Base-by-base conservation (phyloP, 2,888 invertebrate genomes). In the Aphodius granarius region DNA sequence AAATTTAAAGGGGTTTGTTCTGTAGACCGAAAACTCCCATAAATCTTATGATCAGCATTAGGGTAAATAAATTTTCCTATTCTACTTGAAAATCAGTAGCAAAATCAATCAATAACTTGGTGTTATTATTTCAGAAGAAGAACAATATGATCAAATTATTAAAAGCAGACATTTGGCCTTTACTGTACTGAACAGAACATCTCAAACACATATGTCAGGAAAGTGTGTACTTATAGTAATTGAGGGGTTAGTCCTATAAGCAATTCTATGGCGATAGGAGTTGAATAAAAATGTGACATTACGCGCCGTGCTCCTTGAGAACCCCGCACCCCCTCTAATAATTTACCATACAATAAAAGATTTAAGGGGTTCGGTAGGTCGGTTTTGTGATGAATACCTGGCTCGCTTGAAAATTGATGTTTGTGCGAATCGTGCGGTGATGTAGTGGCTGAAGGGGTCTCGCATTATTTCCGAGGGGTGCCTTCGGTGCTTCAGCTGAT, bases 341-440 rank as follows among this genome's bases (percentile, higher is more conserved):
- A 17, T 73, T 16, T 19, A 66, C 43, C 18, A 64, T 73, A 23
- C 43, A 73, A 66, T 66, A 66, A 70, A 74, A 70, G 18, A 66
- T 73, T 17, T 71, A 71, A 19, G 43, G 43, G 43, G 17, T n/a
- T 68, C 21, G n/a, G 68, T 72, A 6, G 23, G 23, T 23, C 23
- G 43, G 43, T 43, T 6, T 20, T 18, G 66, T 73, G 65, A 23
- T 68, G 63, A 71, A 76, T 79, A 81, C 81, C 81, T 81, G 79
- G 73, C 84, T 83, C 86, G 93, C 94, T 88, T 92, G 94, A 89
- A 98, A 97, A 90, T 98, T 97, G 87, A 99, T 98, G 88, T 99
- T 99, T 82, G 98, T 98, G 85, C 98, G 91, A 85, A 98, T 94
- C 75, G 97, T 96, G 85, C 98, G 92, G 86, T 97, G 95, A 87